phyloP scores from a whole-genome alignment of 1,140 invertebrate genomes.

The Magallana gigas region DNA sequence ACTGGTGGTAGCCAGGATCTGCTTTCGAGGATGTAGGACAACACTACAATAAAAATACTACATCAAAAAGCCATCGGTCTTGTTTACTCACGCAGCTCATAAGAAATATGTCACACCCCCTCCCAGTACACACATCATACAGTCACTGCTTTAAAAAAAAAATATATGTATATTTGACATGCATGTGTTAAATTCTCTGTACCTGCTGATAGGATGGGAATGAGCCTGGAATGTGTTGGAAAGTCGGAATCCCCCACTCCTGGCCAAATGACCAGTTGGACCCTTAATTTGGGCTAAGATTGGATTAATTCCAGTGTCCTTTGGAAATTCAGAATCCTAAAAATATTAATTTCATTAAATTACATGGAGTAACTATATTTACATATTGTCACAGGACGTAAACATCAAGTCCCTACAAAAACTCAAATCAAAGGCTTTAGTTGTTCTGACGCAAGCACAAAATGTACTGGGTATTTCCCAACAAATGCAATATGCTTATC shows the following conservation, averaged over 20 bases:
- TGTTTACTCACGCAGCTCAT: neutral
- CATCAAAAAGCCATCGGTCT: neutral
- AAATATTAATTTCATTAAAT: neutral
- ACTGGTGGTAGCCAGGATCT: slow-evolving; percentile 78
- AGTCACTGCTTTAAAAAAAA: no score
- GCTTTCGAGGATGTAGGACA: slow-evolving; percentile 78
- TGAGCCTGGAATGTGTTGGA: slow-evolving; percentile 77
- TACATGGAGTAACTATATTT: neutral
- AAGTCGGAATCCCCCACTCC: slow-evolving; percentile 76
- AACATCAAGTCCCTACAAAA: no score
- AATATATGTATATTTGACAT: no score
- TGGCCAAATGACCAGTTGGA: slow-evolving; percentile 72
- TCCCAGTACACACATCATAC: no score
- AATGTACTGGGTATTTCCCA: no score
- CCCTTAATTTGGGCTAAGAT: slow-evolving; percentile 70
- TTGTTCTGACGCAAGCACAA: no score
- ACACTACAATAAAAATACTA: slow-evolving; percentile 67
- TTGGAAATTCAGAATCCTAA: slow-evolving; percentile 78
- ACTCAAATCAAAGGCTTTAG: no score
- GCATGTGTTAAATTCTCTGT: slow-evolving; percentile 21
- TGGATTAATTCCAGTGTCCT: slow-evolving; percentile 77
- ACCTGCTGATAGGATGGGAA: slow-evolving; percentile 77
- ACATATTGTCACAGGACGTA: no score
- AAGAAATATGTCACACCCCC: no score
- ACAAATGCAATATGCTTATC: no score